phyloP scores from a whole-genome alignment of 2,113 vertebrate genomes.

The Paradoxurus hermaphroditus region DNA sequence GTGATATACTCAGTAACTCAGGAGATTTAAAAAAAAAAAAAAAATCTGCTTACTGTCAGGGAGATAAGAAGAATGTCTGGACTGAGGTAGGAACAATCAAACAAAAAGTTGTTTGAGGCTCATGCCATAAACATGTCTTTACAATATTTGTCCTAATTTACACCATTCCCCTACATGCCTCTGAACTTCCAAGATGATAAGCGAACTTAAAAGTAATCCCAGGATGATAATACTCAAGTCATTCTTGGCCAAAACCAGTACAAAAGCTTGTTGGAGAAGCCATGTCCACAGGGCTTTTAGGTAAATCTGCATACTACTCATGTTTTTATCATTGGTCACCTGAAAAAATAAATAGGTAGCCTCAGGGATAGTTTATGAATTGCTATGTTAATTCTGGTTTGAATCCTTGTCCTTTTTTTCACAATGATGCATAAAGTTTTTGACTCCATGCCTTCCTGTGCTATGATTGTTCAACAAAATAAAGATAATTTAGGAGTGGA shows the following conservation, averaged over 20 bases:
- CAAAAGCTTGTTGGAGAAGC: background rate
- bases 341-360: background rate
- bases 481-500: slow-evolving; percentile 20
- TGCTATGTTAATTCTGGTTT: slow-evolving; percentile 45
- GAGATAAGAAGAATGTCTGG: background rate
- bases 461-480: slow-evolving; percentile 35
- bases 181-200: background rate
- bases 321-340: background rate
- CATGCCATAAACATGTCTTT: background rate
- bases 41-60: background rate
- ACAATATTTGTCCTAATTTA: background rate
- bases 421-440: background rate
- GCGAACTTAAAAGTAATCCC: background rate
- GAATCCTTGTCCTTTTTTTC: background rate
- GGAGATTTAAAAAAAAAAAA: background rate
- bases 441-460: background rate
- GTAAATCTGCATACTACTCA: background rate
- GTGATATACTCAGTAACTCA: background rate
- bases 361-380: slow-evolving; percentile 5
- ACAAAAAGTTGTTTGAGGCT: background rate
- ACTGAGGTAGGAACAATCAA: background rate
- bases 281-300: background rate
- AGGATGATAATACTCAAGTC: background rate
- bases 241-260: background rate
- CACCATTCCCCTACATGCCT: background rate